phyloP scores from a whole-genome alignment of 2,888 invertebrate genomes.

The Achlya flavicornis region DNA sequence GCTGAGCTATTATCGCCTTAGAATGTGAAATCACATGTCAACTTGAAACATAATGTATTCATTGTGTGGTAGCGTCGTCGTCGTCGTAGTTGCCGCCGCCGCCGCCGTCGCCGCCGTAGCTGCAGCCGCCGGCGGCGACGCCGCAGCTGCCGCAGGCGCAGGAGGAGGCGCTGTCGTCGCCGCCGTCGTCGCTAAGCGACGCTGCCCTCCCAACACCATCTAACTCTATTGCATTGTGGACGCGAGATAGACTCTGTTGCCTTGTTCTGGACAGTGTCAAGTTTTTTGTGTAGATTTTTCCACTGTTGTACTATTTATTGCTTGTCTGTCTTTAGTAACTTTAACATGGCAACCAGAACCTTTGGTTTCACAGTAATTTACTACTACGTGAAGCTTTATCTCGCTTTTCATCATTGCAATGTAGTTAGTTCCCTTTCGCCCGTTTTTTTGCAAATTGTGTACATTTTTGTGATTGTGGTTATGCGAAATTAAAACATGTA shows the following conservation, averaged over 20 bases:
- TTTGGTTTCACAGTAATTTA: too few relatives aligned
- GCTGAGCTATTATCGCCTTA: too few relatives aligned
- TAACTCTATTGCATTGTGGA: not conserved
- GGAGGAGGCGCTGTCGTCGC: conserved; percentile 31
- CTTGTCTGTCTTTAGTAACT: too few relatives aligned
- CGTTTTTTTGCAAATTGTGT: not conserved
- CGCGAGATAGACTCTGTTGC: not conserved
- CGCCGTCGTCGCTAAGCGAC: conserved; percentile 31
- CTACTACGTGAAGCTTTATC: not conserved
- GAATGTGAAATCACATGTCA: too few relatives aligned
- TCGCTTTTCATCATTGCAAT: not conserved
- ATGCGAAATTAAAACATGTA: not conserved
- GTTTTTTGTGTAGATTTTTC: not conserved
- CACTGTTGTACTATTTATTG: not conserved
- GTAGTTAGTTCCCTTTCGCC: not conserved
- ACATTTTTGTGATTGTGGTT: not conserved
- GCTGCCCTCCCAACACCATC: conserved; percentile 16
- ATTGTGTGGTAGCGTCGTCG: conserved; percentile 29
- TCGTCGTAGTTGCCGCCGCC: conserved; percentile 36
- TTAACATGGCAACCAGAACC: too few relatives aligned
- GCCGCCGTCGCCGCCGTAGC: conserved; percentile 42
- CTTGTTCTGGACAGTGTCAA: not conserved
- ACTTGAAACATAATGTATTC: too few relatives aligned
- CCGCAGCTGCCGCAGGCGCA: conserved; percentile 34
- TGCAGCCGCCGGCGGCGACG: conserved; percentile 35